Evolutionary conservation across 2,888 invertebrate genomes (phyloP), one percentile per base, ranked within the genome.

Genomic region (Lysandra bellargus): DNA sequence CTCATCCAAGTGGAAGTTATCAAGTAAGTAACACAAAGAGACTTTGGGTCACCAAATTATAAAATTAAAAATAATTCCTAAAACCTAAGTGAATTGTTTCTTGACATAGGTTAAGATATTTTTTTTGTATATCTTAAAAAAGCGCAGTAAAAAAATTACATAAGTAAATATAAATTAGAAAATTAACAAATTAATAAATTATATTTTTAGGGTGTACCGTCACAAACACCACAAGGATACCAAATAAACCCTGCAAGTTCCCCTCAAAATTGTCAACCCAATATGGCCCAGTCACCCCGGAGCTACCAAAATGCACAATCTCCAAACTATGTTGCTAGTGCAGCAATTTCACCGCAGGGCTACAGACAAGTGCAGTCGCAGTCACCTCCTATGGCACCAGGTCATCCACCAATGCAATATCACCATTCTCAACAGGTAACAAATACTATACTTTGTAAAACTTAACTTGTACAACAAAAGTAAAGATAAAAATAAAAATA

Each of bases 321-420:
- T 61, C 95, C 93, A 73, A 93, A 86, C 84, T 94, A 92, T 82
- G 85, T 89, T 33, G 86, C 90, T 61, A 90, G 87, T 84, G 92
- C 95, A 81, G 95, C 95, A 78, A 90, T 96, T 81, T 95, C 96
- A 81, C 95, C 96, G 17, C 95, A 95, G 61, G 95, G 90, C 78
- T 94, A 92, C 84, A 91, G 93, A 86, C 93, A 94, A 86, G 93
- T 94, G 79, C 94, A 90, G 80, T 87, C 92, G 17, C 95, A 95
- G 83, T 92, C 93, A 5, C 95, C 95, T 72, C 94, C 95, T 7
- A 94, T 94, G 91, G 90, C 89, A 79, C 88, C 90, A 83, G 95
- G 92, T n/a, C 94, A 94, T 87, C 90, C 90, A 64, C 86, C 91
- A 64, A 91, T 95, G 91, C 95, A 94, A 83, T 94, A 94, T 81